Percentiles rank a stretch among this genome's conserved stretches.
Conservation (phyloP, 2,113 vertebrate genomes). For the Arvicanthis niloticus region DNA sequence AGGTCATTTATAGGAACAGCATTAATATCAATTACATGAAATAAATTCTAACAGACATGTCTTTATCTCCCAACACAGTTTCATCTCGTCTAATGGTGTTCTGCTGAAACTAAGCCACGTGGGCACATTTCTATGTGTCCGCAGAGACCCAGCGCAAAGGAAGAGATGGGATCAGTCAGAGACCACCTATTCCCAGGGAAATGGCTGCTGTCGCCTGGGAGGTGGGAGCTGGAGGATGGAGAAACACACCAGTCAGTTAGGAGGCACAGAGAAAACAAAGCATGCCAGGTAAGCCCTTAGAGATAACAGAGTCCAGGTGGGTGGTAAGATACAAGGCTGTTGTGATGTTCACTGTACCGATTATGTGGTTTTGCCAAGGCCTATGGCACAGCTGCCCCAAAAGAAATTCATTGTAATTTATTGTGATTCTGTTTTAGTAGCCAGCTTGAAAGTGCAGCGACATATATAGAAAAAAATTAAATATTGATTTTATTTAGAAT, state of each 20-base stretch:
- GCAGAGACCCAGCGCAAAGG: not conserved
- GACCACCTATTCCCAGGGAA: not conserved
- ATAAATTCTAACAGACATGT: slow-evolving; percentile 12
- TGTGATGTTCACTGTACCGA: not conserved
- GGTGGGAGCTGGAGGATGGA: not conserved
- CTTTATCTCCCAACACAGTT: not conserved
- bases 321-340: not conserved
- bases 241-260: not conserved
- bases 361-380: not conserved
- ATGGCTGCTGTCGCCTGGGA: not conserved
- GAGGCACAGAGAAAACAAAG: not conserved
- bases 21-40: not conserved
- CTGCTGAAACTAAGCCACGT: not conserved
- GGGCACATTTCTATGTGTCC: not conserved
- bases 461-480: not conserved
- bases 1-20: slow-evolving; percentile 8
- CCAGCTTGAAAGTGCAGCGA: not conserved
- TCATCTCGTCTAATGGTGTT: not conserved
- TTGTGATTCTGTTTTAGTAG: not conserved
- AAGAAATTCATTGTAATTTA: not conserved
- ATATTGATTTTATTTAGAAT: not conserved
- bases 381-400: not conserved
- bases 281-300: not conserved
- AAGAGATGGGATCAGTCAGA: not conserved
- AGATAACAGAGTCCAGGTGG: not conserved